Evolutionary conservation across 2,888 invertebrate genomes (phyloP).

Genomic region (Mimas tiliae): DNA sequence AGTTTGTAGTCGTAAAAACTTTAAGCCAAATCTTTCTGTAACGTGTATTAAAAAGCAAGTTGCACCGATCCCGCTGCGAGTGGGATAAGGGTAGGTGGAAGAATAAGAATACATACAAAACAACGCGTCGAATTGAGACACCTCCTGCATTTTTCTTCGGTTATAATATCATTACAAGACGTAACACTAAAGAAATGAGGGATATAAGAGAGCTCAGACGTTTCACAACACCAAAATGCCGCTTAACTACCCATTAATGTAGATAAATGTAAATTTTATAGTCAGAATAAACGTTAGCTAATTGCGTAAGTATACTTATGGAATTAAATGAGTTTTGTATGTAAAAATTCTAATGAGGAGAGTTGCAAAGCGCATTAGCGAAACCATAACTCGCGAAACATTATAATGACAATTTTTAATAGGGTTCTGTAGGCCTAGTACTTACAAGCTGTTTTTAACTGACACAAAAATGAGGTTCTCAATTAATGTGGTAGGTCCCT

Average conservation of each 20-base stretch:
- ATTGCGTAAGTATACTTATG: conserved; percentile 14
- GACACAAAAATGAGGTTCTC: no score
- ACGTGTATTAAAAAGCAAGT: no score
- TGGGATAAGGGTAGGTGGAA: no score
- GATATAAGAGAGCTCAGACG: background rate
- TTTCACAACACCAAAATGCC: background rate
- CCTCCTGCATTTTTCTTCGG: no score
- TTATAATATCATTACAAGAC: background rate
- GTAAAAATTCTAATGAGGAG: conserved; percentile 8
- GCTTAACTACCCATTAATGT: background rate
- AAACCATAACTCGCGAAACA: background rate
- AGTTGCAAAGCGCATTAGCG: conserved; percentile 18
- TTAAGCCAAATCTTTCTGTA: no score
- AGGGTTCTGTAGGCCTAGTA: background rate
- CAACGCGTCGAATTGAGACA: no score
- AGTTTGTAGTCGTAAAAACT: no score
- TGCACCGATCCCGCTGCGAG: no score
- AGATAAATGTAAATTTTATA: background rate
- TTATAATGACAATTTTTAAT: conserved; percentile 6
- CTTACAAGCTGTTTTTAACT: no score
- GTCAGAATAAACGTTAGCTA: conserved; percentile 3
- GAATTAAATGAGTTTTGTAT: conserved; percentile 8
- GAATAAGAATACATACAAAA: no score
- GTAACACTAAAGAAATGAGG: background rate
- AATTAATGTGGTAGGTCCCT: no score